These are phyloP conservation scores for Semnornis frantzii DNA, from an alignment of 2,113 vertebrate genomes.

Conservation along the genomic window DNA sequence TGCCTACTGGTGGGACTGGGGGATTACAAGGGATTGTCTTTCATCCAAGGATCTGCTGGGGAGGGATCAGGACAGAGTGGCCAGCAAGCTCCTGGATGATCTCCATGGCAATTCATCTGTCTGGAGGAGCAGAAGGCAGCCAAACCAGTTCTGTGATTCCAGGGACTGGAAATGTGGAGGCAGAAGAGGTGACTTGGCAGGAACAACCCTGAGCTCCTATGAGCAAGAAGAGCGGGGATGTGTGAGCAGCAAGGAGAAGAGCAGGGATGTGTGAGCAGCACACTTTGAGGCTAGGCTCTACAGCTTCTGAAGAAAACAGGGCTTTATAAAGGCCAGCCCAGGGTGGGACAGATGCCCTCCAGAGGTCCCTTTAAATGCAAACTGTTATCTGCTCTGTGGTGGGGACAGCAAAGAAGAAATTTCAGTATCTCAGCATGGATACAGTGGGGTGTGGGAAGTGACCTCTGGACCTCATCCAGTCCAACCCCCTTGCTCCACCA, in stretches of 20 bases:
- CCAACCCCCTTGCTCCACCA: no score
- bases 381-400: not conserved
- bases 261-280: not conserved
- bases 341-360: not conserved
- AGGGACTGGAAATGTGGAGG: not conserved
- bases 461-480: no score
- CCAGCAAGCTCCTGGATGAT: not conserved
- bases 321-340: not conserved
- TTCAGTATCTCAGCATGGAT: not conserved
- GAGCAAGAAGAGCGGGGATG: not conserved
- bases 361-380: not conserved
- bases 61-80: not conserved
- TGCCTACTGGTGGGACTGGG: not conserved
- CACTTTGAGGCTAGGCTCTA: not conserved
- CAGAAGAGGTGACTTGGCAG: not conserved
- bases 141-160: not conserved
- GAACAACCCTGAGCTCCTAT: rapidly evolving
- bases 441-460: no score
- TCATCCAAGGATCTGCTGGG: not conserved
- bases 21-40: not conserved
- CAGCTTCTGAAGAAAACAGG: not conserved
- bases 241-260: not conserved
- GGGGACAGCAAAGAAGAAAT: not conserved
- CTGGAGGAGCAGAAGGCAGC: not conserved
- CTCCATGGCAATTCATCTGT: not conserved